A percentile compares a stretch with the other conserved stretches of the same genome.
phyloP scores from a whole-genome alignment of 2,797 vertebrate genomes.

The Simalia tracyae region DNA sequence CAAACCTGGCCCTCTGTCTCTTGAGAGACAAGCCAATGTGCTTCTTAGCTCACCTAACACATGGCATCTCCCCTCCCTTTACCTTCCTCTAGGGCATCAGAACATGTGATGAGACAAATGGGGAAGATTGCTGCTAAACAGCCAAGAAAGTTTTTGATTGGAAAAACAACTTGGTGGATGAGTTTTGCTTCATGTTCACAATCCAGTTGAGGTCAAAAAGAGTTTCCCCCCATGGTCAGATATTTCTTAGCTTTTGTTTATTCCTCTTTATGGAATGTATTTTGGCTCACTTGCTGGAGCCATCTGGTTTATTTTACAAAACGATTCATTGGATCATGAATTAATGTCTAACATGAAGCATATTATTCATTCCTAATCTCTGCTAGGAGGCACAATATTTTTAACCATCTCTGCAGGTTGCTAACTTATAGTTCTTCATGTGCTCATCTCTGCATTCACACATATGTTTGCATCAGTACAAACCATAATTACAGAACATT shows the following conservation, averaged over 20 bases:
- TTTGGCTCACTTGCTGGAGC: conserved; percentile 11
- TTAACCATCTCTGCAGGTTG: not conserved
- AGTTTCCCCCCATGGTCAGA: not conserved
- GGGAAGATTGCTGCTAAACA: not conserved
- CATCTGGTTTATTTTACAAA: conserved; percentile 29
- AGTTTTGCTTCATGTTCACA: conserved; percentile 1
- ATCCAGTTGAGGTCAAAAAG: conserved; percentile 2
- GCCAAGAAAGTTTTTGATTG: not conserved
- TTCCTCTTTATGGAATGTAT: conserved; percentile 8
- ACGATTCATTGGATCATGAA: conserved; percentile 21
- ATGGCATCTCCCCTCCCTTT: not conserved
- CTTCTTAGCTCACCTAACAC: not conserved
- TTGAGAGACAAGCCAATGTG: not conserved
- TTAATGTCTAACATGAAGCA: conserved; percentile 4
- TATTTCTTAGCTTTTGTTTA: not conserved
- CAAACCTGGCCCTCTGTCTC: not conserved
- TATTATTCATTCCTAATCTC: not conserved
- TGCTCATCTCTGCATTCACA: not conserved
- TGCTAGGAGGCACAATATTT: not conserved
- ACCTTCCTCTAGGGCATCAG: not conserved
- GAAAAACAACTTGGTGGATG: conserved; percentile 11
- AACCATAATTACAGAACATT: not conserved
- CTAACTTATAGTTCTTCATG: not conserved
- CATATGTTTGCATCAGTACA: not conserved
- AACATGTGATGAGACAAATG: not conserved